These are phyloP conservation scores for Cinclus cinclus DNA, from an alignment of 2,113 vertebrate species.

Conservation along the genomic window DNA sequence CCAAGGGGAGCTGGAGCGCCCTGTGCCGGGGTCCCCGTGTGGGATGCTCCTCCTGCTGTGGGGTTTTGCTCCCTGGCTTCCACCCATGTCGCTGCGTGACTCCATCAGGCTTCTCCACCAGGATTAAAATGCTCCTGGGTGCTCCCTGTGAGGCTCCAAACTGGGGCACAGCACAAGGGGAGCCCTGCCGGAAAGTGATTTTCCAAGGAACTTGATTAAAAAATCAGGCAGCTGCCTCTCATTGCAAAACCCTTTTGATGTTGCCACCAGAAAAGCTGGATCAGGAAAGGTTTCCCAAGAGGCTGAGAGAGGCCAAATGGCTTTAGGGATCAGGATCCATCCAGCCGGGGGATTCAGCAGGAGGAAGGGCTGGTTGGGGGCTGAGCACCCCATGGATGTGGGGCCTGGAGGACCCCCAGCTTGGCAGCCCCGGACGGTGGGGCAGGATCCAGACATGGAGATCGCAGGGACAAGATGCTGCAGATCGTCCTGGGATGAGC, in stretches of 20 bases:
- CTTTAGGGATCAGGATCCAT: not conserved
- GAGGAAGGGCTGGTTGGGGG: not conserved
- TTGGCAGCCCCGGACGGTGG: fast-evolving
- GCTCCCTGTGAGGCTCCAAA: fast-evolving
- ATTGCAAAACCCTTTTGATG: not conserved
- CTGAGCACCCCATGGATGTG: fast-evolving
- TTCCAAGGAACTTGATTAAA: not conserved
- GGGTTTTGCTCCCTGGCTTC: not conserved
- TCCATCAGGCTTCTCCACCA: fast-evolving
- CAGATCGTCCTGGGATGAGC: not conserved
- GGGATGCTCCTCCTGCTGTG: fast-evolving
- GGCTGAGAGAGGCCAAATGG: not conserved
- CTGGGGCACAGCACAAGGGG: fast-evolving
- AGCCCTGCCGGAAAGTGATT: not conserved
- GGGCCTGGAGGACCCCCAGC: not conserved
- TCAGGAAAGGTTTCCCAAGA: not conserved
- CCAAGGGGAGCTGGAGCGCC: not conserved
- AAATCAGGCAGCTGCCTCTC: not conserved
- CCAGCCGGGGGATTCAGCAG: not conserved
- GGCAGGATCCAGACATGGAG: fast-evolving
- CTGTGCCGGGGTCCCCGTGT: fast-evolving
- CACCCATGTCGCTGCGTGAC: fast-evolving
- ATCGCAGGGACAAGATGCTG: not conserved
- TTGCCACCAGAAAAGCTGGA: fast-evolving
- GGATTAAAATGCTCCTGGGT: not conserved